phyloP scores from a whole-genome alignment of 2,113 vertebrate genomes.

The Meles meles region DNA sequence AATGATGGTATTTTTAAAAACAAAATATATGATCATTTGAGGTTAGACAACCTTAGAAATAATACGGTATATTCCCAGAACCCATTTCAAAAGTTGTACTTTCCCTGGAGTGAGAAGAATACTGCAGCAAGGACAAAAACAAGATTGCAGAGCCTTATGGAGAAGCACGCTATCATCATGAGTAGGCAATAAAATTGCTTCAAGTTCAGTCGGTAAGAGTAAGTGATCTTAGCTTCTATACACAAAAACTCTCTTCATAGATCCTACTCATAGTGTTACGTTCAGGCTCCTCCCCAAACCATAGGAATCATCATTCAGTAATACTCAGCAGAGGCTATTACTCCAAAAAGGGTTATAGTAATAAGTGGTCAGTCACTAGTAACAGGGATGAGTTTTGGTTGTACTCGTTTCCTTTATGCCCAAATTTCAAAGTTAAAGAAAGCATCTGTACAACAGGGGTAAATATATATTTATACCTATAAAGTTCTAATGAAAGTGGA shows the following conservation, averaged over 20 bases:
- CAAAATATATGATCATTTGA: neutral
- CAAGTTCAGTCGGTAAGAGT: neutral
- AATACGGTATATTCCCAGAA: neutral
- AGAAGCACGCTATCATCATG: neutral
- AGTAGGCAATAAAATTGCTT: neutral
- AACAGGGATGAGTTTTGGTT: neutral
- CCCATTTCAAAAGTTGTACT: neutral
- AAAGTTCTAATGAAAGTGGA: neutral
- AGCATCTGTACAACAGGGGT: neutral
- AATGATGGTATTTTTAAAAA: neutral
- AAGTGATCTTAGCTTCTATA: neutral
- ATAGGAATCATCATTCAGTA: neutral
- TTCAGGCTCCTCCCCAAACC: neutral
- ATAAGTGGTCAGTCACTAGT: neutral
- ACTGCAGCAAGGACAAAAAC: neutral
- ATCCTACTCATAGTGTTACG: neutral
- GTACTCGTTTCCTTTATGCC: neutral
- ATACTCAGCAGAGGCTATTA: neutral
- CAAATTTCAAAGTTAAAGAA: slow-evolving; percentile 1
- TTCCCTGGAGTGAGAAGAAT: neutral
- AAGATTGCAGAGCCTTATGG: neutral
- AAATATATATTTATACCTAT: neutral
- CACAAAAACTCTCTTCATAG: neutral
- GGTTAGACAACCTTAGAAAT: neutral
- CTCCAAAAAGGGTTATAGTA: neutral